Percentiles rank a stretch among this genome's conserved stretches.
Evolutionary conservation across 2,888 invertebrate species (phyloP).

Genomic region (Agriopis marginaria): DNA sequence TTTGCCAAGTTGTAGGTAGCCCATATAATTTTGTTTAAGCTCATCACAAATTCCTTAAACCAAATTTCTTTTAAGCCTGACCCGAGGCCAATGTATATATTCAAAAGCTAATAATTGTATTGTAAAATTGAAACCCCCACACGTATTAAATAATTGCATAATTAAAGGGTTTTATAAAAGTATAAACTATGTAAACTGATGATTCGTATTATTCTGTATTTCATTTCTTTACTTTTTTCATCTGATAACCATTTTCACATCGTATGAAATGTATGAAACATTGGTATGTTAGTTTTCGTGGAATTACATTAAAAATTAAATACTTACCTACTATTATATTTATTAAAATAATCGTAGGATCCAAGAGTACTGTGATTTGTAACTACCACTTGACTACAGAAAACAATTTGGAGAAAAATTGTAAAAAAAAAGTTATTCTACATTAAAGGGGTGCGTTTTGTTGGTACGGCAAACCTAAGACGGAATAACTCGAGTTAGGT

Average conservation of each 20-base stretch:
- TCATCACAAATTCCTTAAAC: conserved; percentile 5
- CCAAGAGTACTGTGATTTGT: conserved; percentile 80
- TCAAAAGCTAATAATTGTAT: conserved; percentile 38
- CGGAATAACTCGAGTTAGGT: conserved; percentile 77
- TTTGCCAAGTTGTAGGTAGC: too few relatives aligned
- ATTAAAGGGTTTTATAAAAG: conserved; percentile 27
- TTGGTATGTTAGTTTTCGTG: conserved; percentile 41
- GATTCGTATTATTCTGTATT: conserved; percentile 27
- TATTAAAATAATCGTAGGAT: conserved; percentile 69
- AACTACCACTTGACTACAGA: conserved; percentile 70
- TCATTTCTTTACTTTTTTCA: conserved; percentile 22
- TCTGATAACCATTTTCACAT: conserved; percentile 22
- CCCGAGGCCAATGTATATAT: conserved; percentile 38
- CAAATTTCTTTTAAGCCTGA: neutral
- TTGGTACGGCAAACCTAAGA: conserved; percentile 74
- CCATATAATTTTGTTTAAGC: conserved; percentile 9
- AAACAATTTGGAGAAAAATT: conserved; percentile 63
- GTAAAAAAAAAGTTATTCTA: conserved; percentile 58
- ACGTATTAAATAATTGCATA: conserved; percentile 19
- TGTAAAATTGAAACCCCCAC: conserved; percentile 25
- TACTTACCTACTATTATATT: conserved; percentile 61
- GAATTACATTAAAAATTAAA: conserved; percentile 44
- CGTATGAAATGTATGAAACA: conserved; percentile 31
- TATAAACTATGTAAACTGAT: conserved; percentile 31
- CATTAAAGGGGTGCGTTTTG: conserved; percentile 66